These are phyloP conservation scores for Oscheius sp. DNA, from an alignment of 2,888 invertebrate genomes.

Conservation along the genomic window DNA sequence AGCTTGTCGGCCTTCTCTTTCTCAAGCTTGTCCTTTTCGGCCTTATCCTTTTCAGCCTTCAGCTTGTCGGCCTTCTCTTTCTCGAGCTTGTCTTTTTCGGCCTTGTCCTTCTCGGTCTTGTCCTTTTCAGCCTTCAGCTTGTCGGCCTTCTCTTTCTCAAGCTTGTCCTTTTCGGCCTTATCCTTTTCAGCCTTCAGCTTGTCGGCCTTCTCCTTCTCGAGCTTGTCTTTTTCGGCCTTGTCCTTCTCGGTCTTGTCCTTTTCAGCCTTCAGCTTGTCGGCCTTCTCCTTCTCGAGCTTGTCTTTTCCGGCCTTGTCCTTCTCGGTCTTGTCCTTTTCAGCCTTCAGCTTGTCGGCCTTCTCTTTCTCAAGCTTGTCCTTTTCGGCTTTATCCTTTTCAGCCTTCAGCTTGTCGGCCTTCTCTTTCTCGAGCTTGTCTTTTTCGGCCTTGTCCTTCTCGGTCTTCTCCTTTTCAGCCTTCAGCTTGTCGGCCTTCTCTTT, in stretches of 20 bases:
- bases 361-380: constrained; percentile 1
- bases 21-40: neutral
- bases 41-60: neutral
- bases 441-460: constrained; percentile 1
- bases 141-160: constrained; percentile 5
- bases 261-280: neutral
- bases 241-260: constrained; percentile 4
- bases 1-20: neutral
- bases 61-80: constrained; percentile 4
- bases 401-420: neutral
- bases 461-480: neutral
- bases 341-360: neutral
- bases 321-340: neutral
- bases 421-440: constrained; percentile 5
- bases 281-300: constrained; percentile 11
- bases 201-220: constrained; percentile 9
- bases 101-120: constrained; percentile 1
- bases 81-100: constrained; percentile 5
- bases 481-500: neutral
- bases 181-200: neutral
- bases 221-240: neutral
- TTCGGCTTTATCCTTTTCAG: neutral
- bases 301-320: neutral
- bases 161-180: neutral
- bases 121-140: neutral